Evolutionary conservation across 1,140 invertebrate species (phyloP).

Genomic region (Zophobas morio): DNA sequence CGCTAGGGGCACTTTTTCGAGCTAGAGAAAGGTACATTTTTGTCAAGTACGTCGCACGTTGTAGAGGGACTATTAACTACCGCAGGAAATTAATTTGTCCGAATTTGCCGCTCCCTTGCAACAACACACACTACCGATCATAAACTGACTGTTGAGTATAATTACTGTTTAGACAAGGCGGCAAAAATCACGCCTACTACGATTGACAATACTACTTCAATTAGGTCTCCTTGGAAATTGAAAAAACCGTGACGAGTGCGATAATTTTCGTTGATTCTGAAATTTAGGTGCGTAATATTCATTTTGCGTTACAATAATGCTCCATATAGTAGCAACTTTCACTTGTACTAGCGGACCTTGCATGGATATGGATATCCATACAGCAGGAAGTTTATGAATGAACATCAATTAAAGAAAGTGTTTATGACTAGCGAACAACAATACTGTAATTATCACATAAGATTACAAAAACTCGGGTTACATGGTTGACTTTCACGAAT

Average conservation of each 20-base stretch:
- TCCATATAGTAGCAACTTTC: not conserved
- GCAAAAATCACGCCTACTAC: no score
- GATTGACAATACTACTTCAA: no score
- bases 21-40: no score
- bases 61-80: no score
- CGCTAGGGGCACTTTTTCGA: no score
- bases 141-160: no score
- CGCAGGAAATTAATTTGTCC: no score
- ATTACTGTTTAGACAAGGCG: no score
- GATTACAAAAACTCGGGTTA: not conserved
- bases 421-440: not conserved
- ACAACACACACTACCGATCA: no score
- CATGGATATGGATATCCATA: not conserved
- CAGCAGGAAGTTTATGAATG: not conserved
- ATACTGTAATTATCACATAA: not conserved
- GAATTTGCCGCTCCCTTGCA: no score
- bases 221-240: not conserved
- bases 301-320: conserved; percentile 3
- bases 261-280: conserved; percentile 7
- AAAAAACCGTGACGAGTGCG: not conserved
- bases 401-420: conserved; percentile 11
- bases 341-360: not conserved
- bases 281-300: conserved; percentile 8
- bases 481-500: not conserved
- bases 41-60: no score